A percentile compares a stretch with the other conserved stretches of the same genome.
These are phyloP conservation scores for Mechanitis mazaeus DNA, from an alignment of 2,888 invertebrate species.

Conservation along the genomic window DNA sequence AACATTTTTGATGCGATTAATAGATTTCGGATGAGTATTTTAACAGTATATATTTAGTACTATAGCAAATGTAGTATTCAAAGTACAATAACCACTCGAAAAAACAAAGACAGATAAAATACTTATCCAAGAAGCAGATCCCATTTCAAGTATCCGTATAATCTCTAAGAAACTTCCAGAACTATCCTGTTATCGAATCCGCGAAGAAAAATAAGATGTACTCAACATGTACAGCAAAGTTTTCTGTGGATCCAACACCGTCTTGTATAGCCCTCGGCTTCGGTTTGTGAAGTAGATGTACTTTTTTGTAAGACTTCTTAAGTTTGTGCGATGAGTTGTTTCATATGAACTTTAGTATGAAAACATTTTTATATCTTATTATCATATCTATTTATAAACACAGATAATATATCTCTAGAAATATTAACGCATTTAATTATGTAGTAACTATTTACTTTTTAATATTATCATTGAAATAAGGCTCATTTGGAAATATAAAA, in stretches of 20 bases:
- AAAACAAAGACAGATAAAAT: neutral
- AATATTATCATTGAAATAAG: too few relatives aligned
- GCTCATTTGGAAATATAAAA: too few relatives aligned
- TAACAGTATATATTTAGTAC: too few relatives aligned
- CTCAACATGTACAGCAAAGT: conserved; percentile 33
- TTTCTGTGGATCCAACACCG: conserved; percentile 30
- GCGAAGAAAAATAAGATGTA: conserved; percentile 49
- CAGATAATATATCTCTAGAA: too few relatives aligned
- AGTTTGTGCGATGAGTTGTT: conserved; percentile 6
- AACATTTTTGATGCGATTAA: too few relatives aligned
- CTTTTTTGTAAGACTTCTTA: conserved; percentile 11
- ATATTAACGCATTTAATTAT: too few relatives aligned
- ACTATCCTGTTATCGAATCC: conserved; percentile 47
- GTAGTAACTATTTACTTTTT: too few relatives aligned
- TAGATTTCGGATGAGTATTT: too few relatives aligned
- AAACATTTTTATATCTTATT: neutral
- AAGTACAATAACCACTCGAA: neutral
- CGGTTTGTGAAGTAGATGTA: conserved; percentile 21
- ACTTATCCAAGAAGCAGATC: conserved; percentile 17
- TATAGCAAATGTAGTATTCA: neutral
- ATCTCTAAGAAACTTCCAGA: conserved; percentile 46
- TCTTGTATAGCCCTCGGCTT: conserved; percentile 25
- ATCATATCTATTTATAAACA: neutral
- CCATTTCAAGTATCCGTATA: conserved; percentile 38
- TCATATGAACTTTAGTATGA: neutral